phyloP scores from a whole-genome alignment of 1,140 invertebrate genomes.

The Drosophila sp. region DNA sequence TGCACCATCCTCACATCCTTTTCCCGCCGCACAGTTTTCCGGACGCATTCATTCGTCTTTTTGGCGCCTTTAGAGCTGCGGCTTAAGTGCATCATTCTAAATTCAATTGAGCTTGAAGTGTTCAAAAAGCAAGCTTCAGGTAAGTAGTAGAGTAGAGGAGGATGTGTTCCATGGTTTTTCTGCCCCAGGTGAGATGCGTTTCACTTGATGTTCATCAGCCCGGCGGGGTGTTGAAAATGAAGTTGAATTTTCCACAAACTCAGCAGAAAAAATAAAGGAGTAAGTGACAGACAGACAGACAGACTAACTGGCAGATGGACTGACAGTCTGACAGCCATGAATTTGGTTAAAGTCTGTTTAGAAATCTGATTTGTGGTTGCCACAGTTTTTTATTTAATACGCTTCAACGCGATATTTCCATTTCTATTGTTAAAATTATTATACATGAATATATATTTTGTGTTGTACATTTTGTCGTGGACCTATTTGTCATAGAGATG shows the following conservation, averaged over 20 bases:
- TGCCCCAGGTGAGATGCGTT: constrained; percentile 6
- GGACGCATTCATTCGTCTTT: constrained; percentile 3
- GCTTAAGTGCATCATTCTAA: constrained; percentile 68
- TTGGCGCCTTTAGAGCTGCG: constrained; percentile 32
- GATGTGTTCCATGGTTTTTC: constrained; percentile 4
- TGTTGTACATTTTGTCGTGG: constrained; percentile 4
- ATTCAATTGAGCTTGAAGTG: constrained; percentile 78
- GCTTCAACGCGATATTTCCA: background rate
- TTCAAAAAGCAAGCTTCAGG: constrained; percentile 59
- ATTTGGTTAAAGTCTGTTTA: constrained; percentile 1
- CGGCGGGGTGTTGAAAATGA: background rate
- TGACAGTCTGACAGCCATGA: constrained; percentile 8
- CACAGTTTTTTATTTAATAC: background rate
- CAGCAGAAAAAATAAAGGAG: background rate
- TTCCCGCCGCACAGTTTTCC: background rate
- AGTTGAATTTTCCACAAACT: constrained; percentile 2
- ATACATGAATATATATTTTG: constrained; percentile 38
- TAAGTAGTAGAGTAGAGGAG: constrained; percentile 7
- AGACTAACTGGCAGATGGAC: constrained; percentile 20
- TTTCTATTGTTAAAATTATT: constrained; percentile 1
- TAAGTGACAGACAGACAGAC: background rate
- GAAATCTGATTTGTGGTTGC: constrained; percentile 10
- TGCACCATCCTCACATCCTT: constrained; percentile 43
- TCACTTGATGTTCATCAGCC: constrained; percentile 4
- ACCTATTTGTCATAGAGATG: constrained; percentile 40